A percentile compares a stretch with the other conserved stretches of the same genome.
phyloP scores from a whole-genome alignment of 1,140 invertebrate genomes.

The Prorops nasuta region DNA sequence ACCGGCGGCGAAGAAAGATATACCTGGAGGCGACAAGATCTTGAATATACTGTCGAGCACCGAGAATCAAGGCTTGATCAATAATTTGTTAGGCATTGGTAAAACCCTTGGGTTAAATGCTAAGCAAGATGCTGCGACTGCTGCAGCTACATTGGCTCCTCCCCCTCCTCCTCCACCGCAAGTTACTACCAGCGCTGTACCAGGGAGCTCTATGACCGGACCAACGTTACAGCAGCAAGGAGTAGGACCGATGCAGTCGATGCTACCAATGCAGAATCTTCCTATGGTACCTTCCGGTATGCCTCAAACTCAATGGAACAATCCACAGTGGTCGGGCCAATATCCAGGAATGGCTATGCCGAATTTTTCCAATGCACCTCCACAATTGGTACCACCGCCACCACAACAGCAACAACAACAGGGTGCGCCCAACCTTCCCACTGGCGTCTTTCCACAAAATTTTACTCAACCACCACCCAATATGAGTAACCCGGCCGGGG shows the following conservation, averaged over 20 bases:
- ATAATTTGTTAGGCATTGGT: slow-evolving; percentile 52
- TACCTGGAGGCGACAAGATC: slow-evolving; percentile 52
- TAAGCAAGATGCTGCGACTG: slow-evolving; percentile 32
- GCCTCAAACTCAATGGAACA: too few relatives aligned
- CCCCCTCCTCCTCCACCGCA: slow-evolving; percentile 12
- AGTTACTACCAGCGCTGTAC: too few relatives aligned
- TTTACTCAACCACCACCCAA: too few relatives aligned
- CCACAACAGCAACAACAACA: too few relatives aligned
- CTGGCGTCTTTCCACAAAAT: too few relatives aligned
- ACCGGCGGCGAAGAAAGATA: slow-evolving; percentile 43
- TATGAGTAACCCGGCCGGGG: too few relatives aligned
- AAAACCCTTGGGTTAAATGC: slow-evolving; percentile 51
- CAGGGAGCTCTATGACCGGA: too few relatives aligned
- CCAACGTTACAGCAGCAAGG: too few relatives aligned
- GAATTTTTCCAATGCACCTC: background rate
- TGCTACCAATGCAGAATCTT: slow-evolving; percentile 5
- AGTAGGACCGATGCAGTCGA: too few relatives aligned
- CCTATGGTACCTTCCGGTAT: slow-evolving; percentile 31
- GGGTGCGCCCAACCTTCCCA: too few relatives aligned
- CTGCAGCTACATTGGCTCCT: slow-evolving; percentile 14
- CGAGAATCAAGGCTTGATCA: slow-evolving; percentile 51
- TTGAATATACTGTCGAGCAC: slow-evolving; percentile 50
- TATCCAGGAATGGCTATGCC: slow-evolving; percentile 32
- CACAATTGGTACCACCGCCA: slow-evolving; percentile 35
- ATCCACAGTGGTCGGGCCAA: slow-evolving; percentile 45